A percentile compares a stretch with the other conserved stretches of the same genome.
Conservation (phyloP, 1,140 invertebrate genomes). For the Drosophila erecta region DNA sequence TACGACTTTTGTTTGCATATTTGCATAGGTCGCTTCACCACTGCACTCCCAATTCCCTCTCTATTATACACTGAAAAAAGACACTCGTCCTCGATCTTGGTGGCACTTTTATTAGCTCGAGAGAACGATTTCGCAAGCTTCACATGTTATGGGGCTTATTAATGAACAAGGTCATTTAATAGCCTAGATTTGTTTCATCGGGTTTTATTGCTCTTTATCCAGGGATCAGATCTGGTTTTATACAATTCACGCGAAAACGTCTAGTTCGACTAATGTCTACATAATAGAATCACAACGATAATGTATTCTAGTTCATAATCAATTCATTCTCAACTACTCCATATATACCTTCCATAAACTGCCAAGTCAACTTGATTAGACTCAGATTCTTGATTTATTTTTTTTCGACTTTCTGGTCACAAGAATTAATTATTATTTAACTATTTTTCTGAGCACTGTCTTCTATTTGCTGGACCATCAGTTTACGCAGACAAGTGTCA, state of each 20-base stretch:
- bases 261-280: not conserved
- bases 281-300: not conserved
- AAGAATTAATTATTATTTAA: too few relatives aligned
- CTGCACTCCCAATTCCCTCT: conserved; percentile 3
- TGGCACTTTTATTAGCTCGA: not conserved
- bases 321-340: not conserved
- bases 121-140: not conserved
- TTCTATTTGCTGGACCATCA: conserved; percentile 8
- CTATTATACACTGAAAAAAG: not conserved
- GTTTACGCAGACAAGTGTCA: conserved; percentile 17
- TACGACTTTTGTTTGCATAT: conserved; percentile 61
- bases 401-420: too few relatives aligned
- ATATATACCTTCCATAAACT: too few relatives aligned
- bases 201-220: too few relatives aligned
- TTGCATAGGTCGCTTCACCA: conserved; percentile 57
- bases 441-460: too few relatives aligned
- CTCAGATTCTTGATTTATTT: too few relatives aligned
- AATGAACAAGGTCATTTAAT: not conserved
- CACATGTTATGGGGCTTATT: not conserved
- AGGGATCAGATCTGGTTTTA: conserved; percentile 1
- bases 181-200: not conserved
- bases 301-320: not conserved
- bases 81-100: too few relatives aligned
- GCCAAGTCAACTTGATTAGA: too few relatives aligned
- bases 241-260: not conserved